Evolutionary conservation across 2,113 vertebrate genomes (phyloP).

Genomic region (Suricata suricatta): DNA sequence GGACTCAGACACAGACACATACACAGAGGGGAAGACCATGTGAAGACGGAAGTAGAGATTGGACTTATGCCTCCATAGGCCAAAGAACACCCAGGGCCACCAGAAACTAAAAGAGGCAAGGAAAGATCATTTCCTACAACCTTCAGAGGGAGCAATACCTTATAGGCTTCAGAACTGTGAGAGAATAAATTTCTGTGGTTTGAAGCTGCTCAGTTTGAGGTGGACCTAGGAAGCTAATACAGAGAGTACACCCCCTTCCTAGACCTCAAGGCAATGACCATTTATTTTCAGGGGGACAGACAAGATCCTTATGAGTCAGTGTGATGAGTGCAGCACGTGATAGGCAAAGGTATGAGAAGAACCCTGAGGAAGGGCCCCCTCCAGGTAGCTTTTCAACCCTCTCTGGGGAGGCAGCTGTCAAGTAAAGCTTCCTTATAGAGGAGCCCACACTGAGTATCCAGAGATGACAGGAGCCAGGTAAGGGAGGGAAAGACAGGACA

Average conservation of each 20-base stretch:
- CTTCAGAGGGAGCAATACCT: background rate
- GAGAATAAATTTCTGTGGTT: background rate
- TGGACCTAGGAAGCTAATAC: background rate
- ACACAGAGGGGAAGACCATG: background rate
- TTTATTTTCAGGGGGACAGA: background rate
- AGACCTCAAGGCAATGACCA: background rate
- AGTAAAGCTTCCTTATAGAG: background rate
- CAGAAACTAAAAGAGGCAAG: background rate
- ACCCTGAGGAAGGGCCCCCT: background rate
- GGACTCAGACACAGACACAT: background rate
- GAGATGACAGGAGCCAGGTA: background rate
- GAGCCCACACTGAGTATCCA: too few relatives aligned
- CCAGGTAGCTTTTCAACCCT: background rate
- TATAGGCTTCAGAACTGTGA: background rate
- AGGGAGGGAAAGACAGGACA: background rate
- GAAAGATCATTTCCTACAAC: background rate
- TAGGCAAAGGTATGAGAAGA: accelerated
- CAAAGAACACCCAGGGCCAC: background rate
- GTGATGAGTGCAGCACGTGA: background rate
- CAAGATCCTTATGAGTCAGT: background rate
- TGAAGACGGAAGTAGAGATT: background rate
- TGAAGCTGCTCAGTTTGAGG: background rate
- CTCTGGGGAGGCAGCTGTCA: background rate
- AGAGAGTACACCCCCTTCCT: background rate
- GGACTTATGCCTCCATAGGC: background rate